Conservation (phyloP, 1,140 invertebrate genomes). For the Achroia grisella region DNA sequence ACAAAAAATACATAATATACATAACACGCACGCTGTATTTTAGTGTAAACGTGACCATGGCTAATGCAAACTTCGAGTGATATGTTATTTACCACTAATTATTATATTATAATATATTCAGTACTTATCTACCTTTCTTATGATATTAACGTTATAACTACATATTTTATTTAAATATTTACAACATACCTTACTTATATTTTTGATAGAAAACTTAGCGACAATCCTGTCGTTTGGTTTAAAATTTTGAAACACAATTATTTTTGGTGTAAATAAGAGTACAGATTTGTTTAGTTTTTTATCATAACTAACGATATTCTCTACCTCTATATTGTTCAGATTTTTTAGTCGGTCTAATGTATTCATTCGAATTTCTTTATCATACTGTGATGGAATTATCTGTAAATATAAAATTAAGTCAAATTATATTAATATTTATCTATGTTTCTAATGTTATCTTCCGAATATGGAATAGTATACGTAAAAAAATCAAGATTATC, state of each 20-base stretch:
- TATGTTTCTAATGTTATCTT: no score
- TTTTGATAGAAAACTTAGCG: conserved; percentile 57
- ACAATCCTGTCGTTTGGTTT: conserved; percentile 54
- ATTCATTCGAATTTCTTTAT: conserved; percentile 50
- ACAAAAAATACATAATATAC: no score
- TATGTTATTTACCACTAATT: no score
- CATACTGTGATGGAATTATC: conserved; percentile 57
- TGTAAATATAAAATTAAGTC: conserved; percentile 16
- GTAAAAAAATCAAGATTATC: no score
- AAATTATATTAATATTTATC: neutral
- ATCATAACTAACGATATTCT: conserved; percentile 31
- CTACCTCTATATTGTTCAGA: conserved; percentile 36
- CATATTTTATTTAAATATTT: no score
- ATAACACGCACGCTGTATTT: no score
- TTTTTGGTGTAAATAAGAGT: conserved; percentile 42
- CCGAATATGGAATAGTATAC: no score
- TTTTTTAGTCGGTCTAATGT: conserved; percentile 40
- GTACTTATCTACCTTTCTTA: no score
- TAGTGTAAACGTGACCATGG: no score
- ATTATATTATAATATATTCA: no score
- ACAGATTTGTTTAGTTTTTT: conserved; percentile 26
- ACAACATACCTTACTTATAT: conserved; percentile 48
- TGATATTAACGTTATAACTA: no score
- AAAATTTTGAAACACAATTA: conserved; percentile 59
- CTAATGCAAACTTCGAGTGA: no score